Base-by-base conservation (phyloP, 2,888 invertebrate species). In the Eupithecia abbreviata region DNA sequence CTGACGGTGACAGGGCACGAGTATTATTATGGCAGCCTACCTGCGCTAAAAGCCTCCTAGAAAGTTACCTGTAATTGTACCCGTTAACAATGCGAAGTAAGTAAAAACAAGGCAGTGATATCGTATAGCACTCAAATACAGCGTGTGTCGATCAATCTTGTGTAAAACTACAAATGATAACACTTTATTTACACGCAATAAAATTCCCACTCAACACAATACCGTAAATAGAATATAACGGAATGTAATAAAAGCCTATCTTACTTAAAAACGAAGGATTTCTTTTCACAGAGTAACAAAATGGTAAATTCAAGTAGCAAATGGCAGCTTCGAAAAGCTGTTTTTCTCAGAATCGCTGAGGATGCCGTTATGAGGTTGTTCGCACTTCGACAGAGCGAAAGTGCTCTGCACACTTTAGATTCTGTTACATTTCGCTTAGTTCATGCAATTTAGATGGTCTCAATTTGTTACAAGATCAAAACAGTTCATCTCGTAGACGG, bases 1-100 rank as follows among this genome's bases (percentile, higher is more conserved):
- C 81, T 83, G 77, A 70, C 74, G 78, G 75, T 82, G 83, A 85
- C 83, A 82, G 81, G 82, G 82, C 78, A 81, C 79, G 74, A 81
- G 82, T 79, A 72, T 81, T 82, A 81, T 82, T 82, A 84, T 83
- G 80, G 81, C 83, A 82, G 76, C 73, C 30, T 75, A 55, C 74
- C 71, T 75, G 74, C 73, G 72, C 79, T 77, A 77, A 82, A 80
- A 82, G 80, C 81, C 81, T 70, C 68, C 68, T 78, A 77, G 79
- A 81, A 81, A 82, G 81, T 79, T 74, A 72, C 73, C 18, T 43
- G 73, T 77, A 71, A 67, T 30, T 30, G 73, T 76, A 75, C 55
- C 75, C 77, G 77, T 78, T 79, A 73, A 82, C 79, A 81, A 79
- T 77, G 75, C 79, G 78, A 71, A 72, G 66, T 71, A 30, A 41